Conservation (phyloP, 2,113 vertebrate genomes). For the Pantherophis guttatus region DNA sequence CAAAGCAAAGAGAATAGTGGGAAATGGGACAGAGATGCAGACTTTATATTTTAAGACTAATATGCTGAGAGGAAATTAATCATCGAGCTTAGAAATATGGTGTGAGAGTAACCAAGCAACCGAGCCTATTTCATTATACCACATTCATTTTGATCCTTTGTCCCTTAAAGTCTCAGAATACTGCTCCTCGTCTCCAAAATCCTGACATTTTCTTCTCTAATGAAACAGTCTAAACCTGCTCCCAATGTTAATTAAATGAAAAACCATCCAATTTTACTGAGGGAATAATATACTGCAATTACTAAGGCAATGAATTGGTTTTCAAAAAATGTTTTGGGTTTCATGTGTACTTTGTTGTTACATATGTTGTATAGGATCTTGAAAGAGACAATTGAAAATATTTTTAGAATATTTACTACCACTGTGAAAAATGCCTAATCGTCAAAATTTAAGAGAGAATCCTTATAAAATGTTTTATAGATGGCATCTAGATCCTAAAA, state of each 20-base stretch:
- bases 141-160: slow-evolving; percentile 44
- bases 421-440: background rate
- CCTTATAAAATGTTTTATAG: too few relatives aligned
- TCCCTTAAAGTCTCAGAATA: background rate
- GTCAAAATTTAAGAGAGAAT: background rate
- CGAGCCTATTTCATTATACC: slow-evolving; percentile 31
- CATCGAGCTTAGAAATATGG: slow-evolving; percentile 24
- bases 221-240: slow-evolving; percentile 3
- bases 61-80: slow-evolving; percentile 31
- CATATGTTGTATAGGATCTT: background rate
- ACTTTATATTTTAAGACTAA: slow-evolving; percentile 25
- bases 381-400: background rate
- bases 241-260: background rate
- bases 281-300: background rate
- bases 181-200: slow-evolving; percentile 7
- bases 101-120: slow-evolving; percentile 33
- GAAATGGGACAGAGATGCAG: rapidly evolving
- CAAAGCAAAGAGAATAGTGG: slow-evolving; percentile 18
- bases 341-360: background rate
- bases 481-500: too few relatives aligned
- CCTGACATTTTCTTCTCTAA: slow-evolving; percentile 16
- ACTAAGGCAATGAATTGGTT: background rate
- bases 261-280: background rate
- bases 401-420: background rate
- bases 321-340: background rate